Evolutionary conservation across 2,888 invertebrate genomes (phyloP).

Genomic region (Halictus ligatus): DNA sequence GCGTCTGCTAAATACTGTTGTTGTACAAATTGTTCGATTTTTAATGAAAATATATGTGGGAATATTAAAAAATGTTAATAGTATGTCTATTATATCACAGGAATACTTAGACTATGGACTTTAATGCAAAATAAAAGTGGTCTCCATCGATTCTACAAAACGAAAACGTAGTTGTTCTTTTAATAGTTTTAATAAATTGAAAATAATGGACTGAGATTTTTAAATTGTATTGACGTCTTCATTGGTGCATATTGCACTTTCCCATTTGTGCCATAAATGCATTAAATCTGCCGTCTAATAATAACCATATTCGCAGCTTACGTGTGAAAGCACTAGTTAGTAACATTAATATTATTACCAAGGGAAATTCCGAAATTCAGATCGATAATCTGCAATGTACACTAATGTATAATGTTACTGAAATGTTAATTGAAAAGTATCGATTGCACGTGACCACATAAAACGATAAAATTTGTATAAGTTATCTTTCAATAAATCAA

Average conservation of each 20-base stretch:
- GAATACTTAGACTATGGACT: too few species aligned
- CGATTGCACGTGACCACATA: not conserved
- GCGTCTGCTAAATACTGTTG: not conserved
- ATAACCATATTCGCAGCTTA: not conserved
- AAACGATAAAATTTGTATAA: not conserved
- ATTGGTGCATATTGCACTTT: not conserved
- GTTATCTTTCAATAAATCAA: not conserved
- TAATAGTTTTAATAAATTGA: too few species aligned
- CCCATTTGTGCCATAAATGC: not conserved
- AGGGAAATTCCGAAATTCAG: not conserved
- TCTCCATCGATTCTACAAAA: too few species aligned
- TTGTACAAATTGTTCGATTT: not conserved
- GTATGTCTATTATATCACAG: too few species aligned
- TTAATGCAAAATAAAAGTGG: too few species aligned
- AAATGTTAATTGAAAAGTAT: not conserved
- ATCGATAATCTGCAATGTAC: not conserved
- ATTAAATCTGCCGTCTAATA: not conserved
- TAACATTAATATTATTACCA: conserved; percentile 1
- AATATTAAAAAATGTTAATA: too few species aligned
- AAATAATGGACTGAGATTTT: too few species aligned
- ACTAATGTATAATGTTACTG: not conserved
- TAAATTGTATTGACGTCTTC: not conserved
- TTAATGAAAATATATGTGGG: not conserved
- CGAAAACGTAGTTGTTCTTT: too few species aligned
- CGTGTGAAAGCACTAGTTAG: not conserved